Percentiles rank a stretch among this genome's conserved stretches.
These are phyloP conservation scores for Scytalopus superciliaris DNA, from an alignment of 2,113 vertebrate species.

Conservation along the genomic window DNA sequence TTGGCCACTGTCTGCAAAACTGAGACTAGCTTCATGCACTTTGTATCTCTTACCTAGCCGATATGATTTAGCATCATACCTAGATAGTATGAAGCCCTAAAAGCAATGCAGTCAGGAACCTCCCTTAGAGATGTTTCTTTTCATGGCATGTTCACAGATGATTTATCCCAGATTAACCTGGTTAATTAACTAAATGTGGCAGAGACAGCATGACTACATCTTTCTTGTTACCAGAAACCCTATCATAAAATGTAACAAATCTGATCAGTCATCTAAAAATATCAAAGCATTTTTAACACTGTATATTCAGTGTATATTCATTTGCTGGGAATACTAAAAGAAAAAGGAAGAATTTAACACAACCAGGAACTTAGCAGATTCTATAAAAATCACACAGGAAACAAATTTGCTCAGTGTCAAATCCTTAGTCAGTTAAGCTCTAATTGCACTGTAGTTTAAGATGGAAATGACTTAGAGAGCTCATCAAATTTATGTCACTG, in stretches of 20 bases:
- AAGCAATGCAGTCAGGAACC: background rate
- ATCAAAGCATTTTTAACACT: background rate
- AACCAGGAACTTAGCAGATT: background rate
- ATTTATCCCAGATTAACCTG: conserved; percentile 6
- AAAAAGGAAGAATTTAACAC: background rate
- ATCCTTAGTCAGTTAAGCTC: conserved; percentile 33
- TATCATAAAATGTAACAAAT: background rate
- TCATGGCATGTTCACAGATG: background rate
- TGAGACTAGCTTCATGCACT: background rate
- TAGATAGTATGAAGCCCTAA: background rate
- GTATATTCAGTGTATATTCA: background rate
- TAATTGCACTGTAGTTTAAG: conserved; percentile 43
- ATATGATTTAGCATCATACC: background rate
- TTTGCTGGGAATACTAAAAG: background rate
- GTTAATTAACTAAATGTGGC: background rate
- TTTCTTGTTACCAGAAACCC: background rate
- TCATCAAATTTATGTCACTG: conserved; percentile 53
- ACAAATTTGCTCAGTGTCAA: conserved; percentile 22
- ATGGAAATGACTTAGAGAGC: conserved; percentile 36
- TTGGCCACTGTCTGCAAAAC: background rate
- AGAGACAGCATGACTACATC: background rate
- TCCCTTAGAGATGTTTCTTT: background rate
- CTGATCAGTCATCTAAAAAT: background rate
- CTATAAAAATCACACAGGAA: conserved; percentile 28
- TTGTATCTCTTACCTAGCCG: background rate